Evolutionary conservation across 1,140 invertebrate genomes (phyloP), one percentile per base, ranked within the genome.

Genomic region (Cydia amplana): DNA sequence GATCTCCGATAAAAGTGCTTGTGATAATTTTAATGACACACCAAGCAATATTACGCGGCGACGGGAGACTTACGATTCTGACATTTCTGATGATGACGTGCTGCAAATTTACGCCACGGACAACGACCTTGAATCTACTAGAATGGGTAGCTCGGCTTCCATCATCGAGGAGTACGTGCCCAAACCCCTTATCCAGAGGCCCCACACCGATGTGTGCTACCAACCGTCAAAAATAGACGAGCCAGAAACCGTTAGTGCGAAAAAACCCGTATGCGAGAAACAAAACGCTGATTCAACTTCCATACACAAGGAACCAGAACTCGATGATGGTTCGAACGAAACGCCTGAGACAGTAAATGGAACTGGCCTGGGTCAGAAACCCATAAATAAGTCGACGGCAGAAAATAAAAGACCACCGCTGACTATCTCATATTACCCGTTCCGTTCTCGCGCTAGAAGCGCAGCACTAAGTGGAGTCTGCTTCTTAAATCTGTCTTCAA

Each of bases 21-120:
- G 74, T 36, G 78, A 77, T 20, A 74, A 67, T 36, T 14, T 46
- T 9, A 64, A 51, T 6, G 51, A 79, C 23, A 43, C n/a, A 6
- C 20, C 77, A 5, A 75, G 72, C 55, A 83, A 86, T 43, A 60
- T 60, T 23, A 10, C 55, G 20, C 55, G 55, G 5, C 65, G 36
- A 12, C 12, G 65, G 28, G 73, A 63, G 64, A 5, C 51, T 9
- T 51, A 46, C 20, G 25, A 51, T 23, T 25, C 18, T 74, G 78
- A 85, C 63, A 87, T 91, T 43, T 12, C 40, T 73, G 89, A 91
- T 32, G 89, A 91, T 23, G 91, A 92, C 49, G 83, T 89, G 0
- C 78, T 92, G 36, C 91, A 89, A 23, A 72, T 92, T 3, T 92
- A 80, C 74, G 91, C 89, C 55, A 12, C 43, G 12, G 89, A 91